phyloP scores from a whole-genome alignment of 2,113 vertebrate species.

The Tenrec ecaudatus region DNA sequence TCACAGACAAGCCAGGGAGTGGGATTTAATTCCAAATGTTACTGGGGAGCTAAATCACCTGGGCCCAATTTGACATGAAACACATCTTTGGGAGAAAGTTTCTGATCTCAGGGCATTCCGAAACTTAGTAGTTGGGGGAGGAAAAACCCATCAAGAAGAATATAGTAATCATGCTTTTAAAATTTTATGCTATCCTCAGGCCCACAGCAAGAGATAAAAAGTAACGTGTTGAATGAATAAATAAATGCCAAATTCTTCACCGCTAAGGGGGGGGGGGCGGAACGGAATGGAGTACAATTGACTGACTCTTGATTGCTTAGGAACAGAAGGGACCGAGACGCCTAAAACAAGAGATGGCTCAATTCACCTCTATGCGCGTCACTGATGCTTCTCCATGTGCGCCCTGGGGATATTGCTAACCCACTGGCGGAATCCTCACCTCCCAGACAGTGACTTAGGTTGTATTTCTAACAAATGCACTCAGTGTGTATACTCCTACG shows the following conservation, averaged over 20 bases:
- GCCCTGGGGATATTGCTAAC: not conserved
- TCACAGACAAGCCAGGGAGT: not conserved
- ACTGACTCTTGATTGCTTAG: not conserved
- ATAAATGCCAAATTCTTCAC: conserved; percentile 60
- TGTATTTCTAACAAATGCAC: not conserved
- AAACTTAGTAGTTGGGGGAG: no score
- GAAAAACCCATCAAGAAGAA: not conserved
- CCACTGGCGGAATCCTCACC: not conserved
- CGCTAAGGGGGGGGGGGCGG: not conserved
- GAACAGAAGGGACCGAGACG: not conserved
- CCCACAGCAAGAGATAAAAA: not conserved
- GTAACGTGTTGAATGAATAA: not conserved
- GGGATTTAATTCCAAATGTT: not conserved
- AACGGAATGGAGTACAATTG: not conserved
- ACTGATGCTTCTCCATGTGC: not conserved
- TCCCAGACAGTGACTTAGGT: not conserved
- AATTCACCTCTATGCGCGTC: not conserved
- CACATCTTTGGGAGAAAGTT: not conserved
- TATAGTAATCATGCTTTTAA: not conserved
- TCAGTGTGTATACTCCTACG: no score
- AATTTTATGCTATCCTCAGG: not conserved
- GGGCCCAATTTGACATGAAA: not conserved
- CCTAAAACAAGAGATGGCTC: not conserved
- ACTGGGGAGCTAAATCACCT: not conserved
- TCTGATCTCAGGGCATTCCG: not conserved